Conservation (phyloP, 1,140 invertebrate species). For the Nautilus pompilius region DNA sequence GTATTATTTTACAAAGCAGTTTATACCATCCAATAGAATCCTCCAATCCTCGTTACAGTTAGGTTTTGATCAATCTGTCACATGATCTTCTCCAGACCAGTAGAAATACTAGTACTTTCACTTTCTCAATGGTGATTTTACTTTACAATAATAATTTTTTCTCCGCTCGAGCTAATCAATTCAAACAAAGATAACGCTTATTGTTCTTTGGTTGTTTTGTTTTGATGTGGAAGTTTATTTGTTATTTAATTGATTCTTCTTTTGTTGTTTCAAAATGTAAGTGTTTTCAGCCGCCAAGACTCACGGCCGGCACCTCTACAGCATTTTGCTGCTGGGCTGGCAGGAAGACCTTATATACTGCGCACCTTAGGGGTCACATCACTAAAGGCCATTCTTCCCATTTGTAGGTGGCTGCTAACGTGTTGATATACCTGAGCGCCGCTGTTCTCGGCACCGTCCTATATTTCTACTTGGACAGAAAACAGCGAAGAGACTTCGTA, state of each 20-base stretch:
- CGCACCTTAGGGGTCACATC: background rate
- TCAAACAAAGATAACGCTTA: too few relatives aligned
- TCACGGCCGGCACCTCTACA: background rate
- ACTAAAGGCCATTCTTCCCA: constrained; percentile 17
- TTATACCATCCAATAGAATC: too few relatives aligned
- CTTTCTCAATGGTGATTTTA: too few relatives aligned
- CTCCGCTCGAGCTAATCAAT: too few relatives aligned
- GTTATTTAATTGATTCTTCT: constrained; percentile 62
- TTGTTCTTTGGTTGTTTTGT: too few relatives aligned
- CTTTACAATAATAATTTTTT: too few relatives aligned
- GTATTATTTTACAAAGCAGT: too few relatives aligned
- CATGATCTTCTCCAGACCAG: too few relatives aligned
- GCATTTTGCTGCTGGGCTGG: background rate
- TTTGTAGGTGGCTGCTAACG: constrained; percentile 68
- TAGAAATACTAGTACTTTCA: too few relatives aligned
- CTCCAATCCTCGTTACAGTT: too few relatives aligned
- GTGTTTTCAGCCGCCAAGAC: too few relatives aligned
- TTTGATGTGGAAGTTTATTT: constrained; percentile 62
- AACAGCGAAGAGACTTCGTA: constrained; percentile 82
- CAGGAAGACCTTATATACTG: background rate
- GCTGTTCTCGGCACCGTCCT: constrained; percentile 70
- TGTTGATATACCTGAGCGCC: constrained; percentile 68
- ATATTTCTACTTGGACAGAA: constrained; percentile 78
- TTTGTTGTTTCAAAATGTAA: background rate
- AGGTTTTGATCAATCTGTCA: too few relatives aligned